A percentile compares a stretch with the other conserved stretches of the same genome.
phyloP scores from a whole-genome alignment of 2,113 vertebrate genomes.

The Acinonyx jubatus region DNA sequence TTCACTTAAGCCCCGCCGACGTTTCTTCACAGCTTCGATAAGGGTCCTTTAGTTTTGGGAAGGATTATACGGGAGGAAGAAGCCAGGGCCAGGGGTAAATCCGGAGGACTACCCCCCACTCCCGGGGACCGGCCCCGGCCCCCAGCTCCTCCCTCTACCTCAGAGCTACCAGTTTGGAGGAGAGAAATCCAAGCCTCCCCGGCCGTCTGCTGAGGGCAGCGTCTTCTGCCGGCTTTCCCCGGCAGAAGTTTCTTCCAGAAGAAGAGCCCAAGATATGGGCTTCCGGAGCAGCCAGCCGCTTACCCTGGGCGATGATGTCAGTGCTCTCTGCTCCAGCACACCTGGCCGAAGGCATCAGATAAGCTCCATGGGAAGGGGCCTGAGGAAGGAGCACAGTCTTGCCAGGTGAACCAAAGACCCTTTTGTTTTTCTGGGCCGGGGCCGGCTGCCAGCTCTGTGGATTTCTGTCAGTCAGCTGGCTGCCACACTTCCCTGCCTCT shows the following conservation, averaged over 20 bases:
- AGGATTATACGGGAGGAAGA: background rate
- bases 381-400: slow-evolving; percentile 70
- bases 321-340: slow-evolving; percentile 74
- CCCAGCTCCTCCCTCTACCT: slow-evolving; percentile 8
- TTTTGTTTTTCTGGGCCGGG: slow-evolving; percentile 78
- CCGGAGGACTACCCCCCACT: background rate
- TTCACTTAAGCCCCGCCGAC: background rate
- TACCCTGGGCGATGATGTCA: slow-evolving; percentile 61
- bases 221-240: slow-evolving; percentile 27
- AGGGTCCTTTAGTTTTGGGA: background rate
- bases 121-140: background rate
- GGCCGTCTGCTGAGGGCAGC: slow-evolving; percentile 13
- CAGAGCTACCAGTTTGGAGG: background rate
- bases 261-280: background rate
- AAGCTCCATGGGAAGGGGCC: slow-evolving; percentile 75
- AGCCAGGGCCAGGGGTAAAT: background rate
- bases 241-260: background rate
- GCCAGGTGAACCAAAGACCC: slow-evolving; percentile 80
- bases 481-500: slow-evolving; percentile 72
- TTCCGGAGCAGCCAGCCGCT: slow-evolving; percentile 44
- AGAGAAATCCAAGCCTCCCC: background rate
- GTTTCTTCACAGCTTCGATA: background rate
- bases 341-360: slow-evolving; percentile 79
- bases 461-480: slow-evolving; percentile 71
- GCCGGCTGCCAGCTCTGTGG: slow-evolving; percentile 64